These are phyloP conservation scores for Centropristis striata DNA, from an alignment of 2,113 vertebrate genomes.

Conservation along the genomic window DNA sequence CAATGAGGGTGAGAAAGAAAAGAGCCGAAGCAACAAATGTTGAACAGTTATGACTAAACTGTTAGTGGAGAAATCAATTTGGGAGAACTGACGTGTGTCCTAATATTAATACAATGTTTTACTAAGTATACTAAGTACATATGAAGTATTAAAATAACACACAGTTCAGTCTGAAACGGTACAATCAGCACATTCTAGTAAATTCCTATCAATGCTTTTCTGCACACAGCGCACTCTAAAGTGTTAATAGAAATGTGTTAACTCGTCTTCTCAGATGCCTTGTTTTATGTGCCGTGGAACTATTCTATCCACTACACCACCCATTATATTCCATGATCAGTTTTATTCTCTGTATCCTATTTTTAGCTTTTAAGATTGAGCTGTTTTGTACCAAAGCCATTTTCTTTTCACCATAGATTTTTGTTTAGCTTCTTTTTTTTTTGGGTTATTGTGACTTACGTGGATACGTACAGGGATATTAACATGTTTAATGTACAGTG, in stretches of 20 bases:
- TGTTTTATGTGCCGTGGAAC: slow-evolving; percentile 38
- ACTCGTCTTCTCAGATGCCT: slow-evolving; percentile 49
- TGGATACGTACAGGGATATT: slow-evolving; percentile 47
- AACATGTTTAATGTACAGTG: slow-evolving; percentile 23
- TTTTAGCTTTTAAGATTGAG: slow-evolving; percentile 6
- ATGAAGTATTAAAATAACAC: slow-evolving; percentile 19
- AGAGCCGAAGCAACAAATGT: not conserved
- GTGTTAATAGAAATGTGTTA: not conserved
- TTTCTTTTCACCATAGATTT: slow-evolving; percentile 1
- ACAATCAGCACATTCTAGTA: slow-evolving; percentile 42
- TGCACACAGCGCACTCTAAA: slow-evolving; percentile 1
- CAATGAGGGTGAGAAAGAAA: not conserved
- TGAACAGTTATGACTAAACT: not conserved
- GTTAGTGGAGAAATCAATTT: not conserved
- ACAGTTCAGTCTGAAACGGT: slow-evolving; percentile 16
- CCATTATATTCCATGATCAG: not conserved
- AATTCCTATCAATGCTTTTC: not conserved
- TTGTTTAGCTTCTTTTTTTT: not conserved
- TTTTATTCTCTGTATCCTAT: not conserved
- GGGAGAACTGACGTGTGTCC: not conserved
- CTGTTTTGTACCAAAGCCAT: slow-evolving; percentile 28
- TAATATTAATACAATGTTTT: slow-evolving; percentile 10
- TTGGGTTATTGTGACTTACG: slow-evolving; percentile 12
- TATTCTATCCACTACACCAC: slow-evolving; percentile 14
- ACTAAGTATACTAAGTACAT: not conserved